phyloP scores from a whole-genome alignment of 2,888 invertebrate species.

The Cryptocephalus primarius region DNA sequence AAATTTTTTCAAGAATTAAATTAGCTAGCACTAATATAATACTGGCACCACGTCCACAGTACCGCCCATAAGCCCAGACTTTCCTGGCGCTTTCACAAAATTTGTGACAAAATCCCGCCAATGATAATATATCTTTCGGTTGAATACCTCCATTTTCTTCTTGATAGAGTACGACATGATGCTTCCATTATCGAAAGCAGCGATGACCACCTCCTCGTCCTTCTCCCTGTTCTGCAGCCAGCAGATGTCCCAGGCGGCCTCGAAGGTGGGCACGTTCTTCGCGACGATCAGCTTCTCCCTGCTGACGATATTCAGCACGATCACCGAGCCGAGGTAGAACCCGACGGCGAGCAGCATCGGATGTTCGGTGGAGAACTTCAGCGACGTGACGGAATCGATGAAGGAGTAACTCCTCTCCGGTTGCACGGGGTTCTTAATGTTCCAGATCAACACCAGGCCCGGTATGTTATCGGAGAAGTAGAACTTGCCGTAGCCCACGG shows the following conservation, averaged over 20 bases:
- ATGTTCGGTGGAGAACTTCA: conserved; percentile 56
- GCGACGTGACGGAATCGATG: conserved; percentile 50
- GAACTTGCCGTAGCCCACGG: conserved; percentile 64
- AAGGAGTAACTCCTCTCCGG: conserved; percentile 62
- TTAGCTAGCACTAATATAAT: too few relatives aligned
- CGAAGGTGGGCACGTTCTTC: conserved; percentile 19
- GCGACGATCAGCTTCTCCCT: conserved; percentile 26
- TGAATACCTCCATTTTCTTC: conserved; percentile 14
- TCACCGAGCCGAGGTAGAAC: conserved; percentile 59
- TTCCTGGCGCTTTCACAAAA: too few relatives aligned
- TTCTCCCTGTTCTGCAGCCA: conserved; percentile 18
- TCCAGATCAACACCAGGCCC: conserved; percentile 68
- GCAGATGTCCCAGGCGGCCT: conserved; percentile 21
- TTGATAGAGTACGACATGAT: conserved; percentile 21
- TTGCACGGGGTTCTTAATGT: conserved; percentile 66
- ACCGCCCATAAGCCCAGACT: too few relatives aligned
- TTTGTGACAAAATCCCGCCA: too few relatives aligned
- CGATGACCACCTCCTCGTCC: conserved; percentile 38
- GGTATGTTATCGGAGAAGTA: conserved; percentile 43
- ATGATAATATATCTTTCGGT: too few relatives aligned
- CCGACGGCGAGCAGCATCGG: conserved; percentile 68
- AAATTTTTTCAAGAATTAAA: too few relatives aligned
- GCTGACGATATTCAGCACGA: conserved; percentile 59
- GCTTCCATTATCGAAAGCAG: conserved; percentile 49
- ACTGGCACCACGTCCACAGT: too few relatives aligned